Evolutionary conservation across 2,888 invertebrate genomes (phyloP), one percentile per base, ranked within the genome.

Genomic region (Mesorhabditis belari): DNA sequence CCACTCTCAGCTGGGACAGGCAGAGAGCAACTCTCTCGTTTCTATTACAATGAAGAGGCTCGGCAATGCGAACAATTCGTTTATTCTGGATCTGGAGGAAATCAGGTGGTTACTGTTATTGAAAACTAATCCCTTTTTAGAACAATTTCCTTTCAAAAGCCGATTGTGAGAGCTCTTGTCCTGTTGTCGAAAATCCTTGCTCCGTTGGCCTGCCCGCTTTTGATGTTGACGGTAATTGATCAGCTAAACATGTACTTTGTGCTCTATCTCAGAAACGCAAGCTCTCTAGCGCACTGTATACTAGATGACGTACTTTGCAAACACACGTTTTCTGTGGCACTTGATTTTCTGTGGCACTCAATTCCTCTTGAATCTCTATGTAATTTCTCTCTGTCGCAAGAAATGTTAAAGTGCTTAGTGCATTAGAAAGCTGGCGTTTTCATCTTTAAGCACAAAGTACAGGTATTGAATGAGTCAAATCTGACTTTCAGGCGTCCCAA

Each of bases 111-210:
- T 35, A 17, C n/a, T 17, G n/a, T 12, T 17, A 35, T 35, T 35
- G 44, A 35, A 9, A 35, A 17, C n/a, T 35, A 6, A 35, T 35
- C n/a, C n/a, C 12, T n/a, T 17, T 35, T 35, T 35, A 35, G 66
- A 79, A 79, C 66, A 78, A 73, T 71, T 78, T 79, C 69, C 63
- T 78, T 52, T 76, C 75, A n/a, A 65, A 69, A 24, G 76, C 76
- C 55, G 78, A 79, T 54, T 79, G 79, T 55, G 57, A 66, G 19
- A 54, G 70, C 5, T 69, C 75, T 21, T 79, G 79, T 51, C 77
- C 78, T 50, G 66, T 76, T 3, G 77, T 67, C 57, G 74, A 75
- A 54, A 79, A 79, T 53, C 77, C 79, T 25, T 79, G 79, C 58
- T 67, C 44, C 2, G n/a, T 35, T n/a, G 44, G 44, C 53, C 5